phyloP scores from a whole-genome alignment of 2,113 vertebrate genomes.

The Abramis brama region DNA sequence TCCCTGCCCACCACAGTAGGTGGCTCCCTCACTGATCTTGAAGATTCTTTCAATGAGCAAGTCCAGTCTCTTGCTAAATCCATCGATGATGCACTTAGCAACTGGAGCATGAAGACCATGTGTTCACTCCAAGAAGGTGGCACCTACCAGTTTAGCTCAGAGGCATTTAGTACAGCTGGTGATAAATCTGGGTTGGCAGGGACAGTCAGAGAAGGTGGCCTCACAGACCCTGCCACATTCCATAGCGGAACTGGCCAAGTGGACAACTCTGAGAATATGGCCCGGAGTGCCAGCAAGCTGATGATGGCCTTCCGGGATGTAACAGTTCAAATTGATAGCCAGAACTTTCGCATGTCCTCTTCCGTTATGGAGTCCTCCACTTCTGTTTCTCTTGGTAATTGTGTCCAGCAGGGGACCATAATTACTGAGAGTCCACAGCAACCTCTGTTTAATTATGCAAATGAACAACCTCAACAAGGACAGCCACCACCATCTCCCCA shows the following conservation, averaged over 20 bases:
- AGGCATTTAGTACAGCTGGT: conserved; percentile 79
- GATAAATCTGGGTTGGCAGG: conserved; percentile 63
- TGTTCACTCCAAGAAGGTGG: conserved; percentile 91
- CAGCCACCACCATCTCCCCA: conserved; percentile 65
- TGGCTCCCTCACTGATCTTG: conserved; percentile 89
- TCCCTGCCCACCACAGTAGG: conserved; percentile 88
- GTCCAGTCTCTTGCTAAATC: conserved; percentile 97
- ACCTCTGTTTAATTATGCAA: conserved; percentile 56
- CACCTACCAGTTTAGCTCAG: conserved; percentile 86
- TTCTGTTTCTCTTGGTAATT: conserved; percentile 89
- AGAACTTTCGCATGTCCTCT: conserved; percentile 93
- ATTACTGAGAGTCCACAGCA: conserved; percentile 51
- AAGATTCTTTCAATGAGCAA: conserved; percentile 97
- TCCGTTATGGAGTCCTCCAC: conserved; percentile 83
- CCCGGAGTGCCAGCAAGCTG: conserved; percentile 88
- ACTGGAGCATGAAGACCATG: conserved; percentile 97
- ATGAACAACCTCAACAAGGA: conserved; percentile 50
- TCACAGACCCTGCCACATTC: conserved; percentile 52
- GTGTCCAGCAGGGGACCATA: conserved; percentile 72
- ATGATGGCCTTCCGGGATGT: conserved; percentile 99
- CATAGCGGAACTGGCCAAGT: conserved; percentile 56
- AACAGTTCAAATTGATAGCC: conserved; percentile 93
- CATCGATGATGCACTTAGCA: conserved; percentile 96
- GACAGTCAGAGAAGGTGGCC: conserved; percentile 54
- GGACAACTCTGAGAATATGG: conserved; percentile 75